Conservation (phyloP, 2,888 invertebrate genomes). For the Biston stratarius region DNA sequence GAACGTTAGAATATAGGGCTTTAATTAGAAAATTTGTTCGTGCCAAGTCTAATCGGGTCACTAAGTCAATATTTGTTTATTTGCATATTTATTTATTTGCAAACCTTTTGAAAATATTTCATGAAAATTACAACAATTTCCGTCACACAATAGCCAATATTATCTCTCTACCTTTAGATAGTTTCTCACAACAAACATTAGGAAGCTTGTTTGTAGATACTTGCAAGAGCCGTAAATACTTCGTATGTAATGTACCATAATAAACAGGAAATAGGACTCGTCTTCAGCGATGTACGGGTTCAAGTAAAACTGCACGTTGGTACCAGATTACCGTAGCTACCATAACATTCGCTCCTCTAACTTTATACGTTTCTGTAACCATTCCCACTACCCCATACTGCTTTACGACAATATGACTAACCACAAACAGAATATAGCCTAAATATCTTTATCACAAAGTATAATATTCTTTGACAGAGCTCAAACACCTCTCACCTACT, state of each 20-base stretch:
- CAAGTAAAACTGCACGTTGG: constrained; percentile 18
- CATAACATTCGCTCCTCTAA: constrained; percentile 25
- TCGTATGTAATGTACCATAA: constrained; percentile 15
- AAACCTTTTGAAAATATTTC: background rate
- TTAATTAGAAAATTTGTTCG: too few species aligned
- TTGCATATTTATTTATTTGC: too few species aligned
- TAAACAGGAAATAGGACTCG: constrained; percentile 10
- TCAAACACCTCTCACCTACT: constrained; percentile 59
- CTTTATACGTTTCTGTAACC: constrained; percentile 43
- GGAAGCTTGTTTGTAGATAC: background rate
- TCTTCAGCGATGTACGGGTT: constrained; percentile 10
- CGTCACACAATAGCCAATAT: background rate
- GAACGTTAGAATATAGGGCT: too few species aligned
- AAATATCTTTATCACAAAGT: constrained; percentile 46
- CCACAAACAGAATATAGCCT: constrained; percentile 53
- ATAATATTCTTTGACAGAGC: constrained; percentile 39
- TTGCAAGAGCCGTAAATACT: constrained; percentile 12
- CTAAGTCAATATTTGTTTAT: too few species aligned
- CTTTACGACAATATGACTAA: constrained; percentile 52
- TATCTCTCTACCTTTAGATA: background rate
- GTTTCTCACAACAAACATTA: background rate
- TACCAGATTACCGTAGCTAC: constrained; percentile 28
- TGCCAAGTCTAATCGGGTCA: too few species aligned
- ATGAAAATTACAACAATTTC: background rate
- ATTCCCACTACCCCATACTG: constrained; percentile 63